Evolutionary conservation across 1,140 invertebrate species (phyloP), one percentile per base, ranked within the genome.

Genomic region (Drosophila seguyi): DNA sequence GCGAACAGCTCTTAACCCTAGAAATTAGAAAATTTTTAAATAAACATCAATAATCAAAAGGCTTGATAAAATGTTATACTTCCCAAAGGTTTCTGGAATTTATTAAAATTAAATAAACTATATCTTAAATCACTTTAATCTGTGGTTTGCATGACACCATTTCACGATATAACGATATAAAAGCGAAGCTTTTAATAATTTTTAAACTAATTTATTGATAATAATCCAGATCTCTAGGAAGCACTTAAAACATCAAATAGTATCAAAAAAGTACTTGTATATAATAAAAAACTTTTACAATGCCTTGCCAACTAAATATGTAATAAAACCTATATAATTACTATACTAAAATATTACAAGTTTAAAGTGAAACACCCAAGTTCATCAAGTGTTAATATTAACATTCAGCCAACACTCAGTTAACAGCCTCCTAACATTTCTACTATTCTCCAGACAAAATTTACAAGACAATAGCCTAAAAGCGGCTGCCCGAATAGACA

Each of bases 401-500:
- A 75, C 71, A 83, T 71, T 56, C 47, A 60, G 65, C 36, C 72
- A 79, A 76, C 72, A 84, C 71, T 56, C 42, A 52, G 61, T 38
- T 60, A 73, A 73, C 76, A 73, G 42, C 10, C 44, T 48, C 20
- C 42, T 74, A 76, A 80, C 77, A 85, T 76, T 44, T 62, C 52
- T 22, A 25, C 20, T 36, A 67, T 67, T 67, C 47, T 34, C 41
- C 31, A 20, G 14, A 34, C 18, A 52, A 47, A 25, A 74, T 55
- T 73, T 74, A 61, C 56, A 74, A 53, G 56, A 73, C 71, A 74
- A 73, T 69, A 73, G 47, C 16, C 20, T 29, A 22, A 55, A 36
- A 55, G 39, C 39, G 47, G 14, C 39, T 53, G 38, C 31, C 57
- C 69, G 61, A 65, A 41, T 57, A 53, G 52, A 57, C 45, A 68